phyloP scores from a whole-genome alignment of 1,140 invertebrate species.

The Venturia canescens region DNA sequence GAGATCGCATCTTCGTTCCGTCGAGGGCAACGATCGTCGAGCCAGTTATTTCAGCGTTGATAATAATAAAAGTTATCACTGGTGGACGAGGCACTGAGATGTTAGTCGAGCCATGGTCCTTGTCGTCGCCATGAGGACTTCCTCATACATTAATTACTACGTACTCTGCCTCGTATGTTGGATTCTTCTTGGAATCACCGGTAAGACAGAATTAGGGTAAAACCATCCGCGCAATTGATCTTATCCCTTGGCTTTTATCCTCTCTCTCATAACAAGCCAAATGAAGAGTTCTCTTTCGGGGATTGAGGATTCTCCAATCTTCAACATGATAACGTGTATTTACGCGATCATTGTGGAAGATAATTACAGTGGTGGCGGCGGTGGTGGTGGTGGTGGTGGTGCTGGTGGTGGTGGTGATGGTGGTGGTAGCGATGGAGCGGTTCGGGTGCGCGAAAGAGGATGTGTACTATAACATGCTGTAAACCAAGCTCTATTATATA shows the following conservation, averaged over 20 bases:
- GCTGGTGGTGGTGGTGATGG: background rate
- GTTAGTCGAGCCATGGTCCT: constrained; percentile 60
- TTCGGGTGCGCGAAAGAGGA: constrained; percentile 27
- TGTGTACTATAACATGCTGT: constrained; percentile 7
- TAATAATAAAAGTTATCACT: constrained; percentile 40
- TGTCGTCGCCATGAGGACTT: constrained; percentile 74
- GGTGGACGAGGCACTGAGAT: constrained; percentile 54
- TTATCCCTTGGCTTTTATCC: background rate
- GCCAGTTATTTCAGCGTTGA: background rate
- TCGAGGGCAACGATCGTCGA: background rate
- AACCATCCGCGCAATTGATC: background rate
- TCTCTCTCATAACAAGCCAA: background rate
- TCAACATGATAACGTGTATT: background rate
- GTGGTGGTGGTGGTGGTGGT: background rate
- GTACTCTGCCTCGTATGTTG: constrained; percentile 76
- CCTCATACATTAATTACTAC: constrained; percentile 76
- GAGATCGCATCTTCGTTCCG: background rate
- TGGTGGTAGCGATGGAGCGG: background rate
- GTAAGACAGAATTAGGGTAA: constrained; percentile 62
- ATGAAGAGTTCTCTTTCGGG: background rate
- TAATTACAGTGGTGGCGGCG: background rate
- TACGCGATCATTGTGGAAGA: constrained; percentile 10
- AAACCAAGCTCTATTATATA: constrained; percentile 6
- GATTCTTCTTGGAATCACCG: constrained; percentile 75
- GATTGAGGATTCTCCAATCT: background rate